Percentiles rank a stretch among this genome's conserved stretches.
Evolutionary conservation across 2,888 invertebrate genomes (phyloP).

Genomic region (Candidula unifasciata): DNA sequence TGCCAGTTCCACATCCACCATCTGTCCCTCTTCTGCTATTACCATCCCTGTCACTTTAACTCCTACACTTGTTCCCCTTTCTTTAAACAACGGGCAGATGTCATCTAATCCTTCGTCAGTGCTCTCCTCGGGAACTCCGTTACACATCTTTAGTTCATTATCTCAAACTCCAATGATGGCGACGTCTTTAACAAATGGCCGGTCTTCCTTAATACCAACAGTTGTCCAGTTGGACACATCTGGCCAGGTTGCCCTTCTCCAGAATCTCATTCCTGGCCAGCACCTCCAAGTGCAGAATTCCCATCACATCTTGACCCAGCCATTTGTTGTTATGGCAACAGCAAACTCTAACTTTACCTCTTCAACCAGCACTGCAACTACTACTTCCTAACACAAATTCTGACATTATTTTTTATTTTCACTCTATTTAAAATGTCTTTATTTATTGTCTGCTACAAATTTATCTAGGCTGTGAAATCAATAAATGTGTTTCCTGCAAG

Average conservation of each 20-base stretch:
- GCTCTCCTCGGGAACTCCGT: slow-evolving; percentile 12
- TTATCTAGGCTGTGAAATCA: too few relatives aligned
- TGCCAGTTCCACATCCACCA: neutral
- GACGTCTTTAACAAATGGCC: slow-evolving; percentile 34
- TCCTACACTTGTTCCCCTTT: slow-evolving; percentile 19
- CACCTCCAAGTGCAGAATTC: slow-evolving; percentile 20
- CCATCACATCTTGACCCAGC: slow-evolving; percentile 39
- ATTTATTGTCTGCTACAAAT: too few relatives aligned
- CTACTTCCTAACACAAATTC: neutral
- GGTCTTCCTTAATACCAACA: slow-evolving; percentile 38
- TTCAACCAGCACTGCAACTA: neutral
- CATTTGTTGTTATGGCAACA: slow-evolving; percentile 46
- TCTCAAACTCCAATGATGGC: slow-evolving; percentile 32
- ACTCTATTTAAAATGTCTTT: neutral
- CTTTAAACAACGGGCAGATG: slow-evolving; percentile 5
- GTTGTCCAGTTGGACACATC: slow-evolving; percentile 45
- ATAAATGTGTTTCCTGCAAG: neutral
- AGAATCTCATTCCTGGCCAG: slow-evolving; percentile 39
- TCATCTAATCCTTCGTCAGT: neutral
- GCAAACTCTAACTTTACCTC: neutral
- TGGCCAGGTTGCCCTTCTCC: slow-evolving; percentile 45
- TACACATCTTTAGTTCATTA: slow-evolving; percentile 33
- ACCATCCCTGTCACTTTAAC: slow-evolving; percentile 26
- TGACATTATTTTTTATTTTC: neutral
- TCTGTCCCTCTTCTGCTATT: neutral